Conservation (phyloP, 1,140 invertebrate genomes). For the Cyphomyrmex costatus region DNA sequence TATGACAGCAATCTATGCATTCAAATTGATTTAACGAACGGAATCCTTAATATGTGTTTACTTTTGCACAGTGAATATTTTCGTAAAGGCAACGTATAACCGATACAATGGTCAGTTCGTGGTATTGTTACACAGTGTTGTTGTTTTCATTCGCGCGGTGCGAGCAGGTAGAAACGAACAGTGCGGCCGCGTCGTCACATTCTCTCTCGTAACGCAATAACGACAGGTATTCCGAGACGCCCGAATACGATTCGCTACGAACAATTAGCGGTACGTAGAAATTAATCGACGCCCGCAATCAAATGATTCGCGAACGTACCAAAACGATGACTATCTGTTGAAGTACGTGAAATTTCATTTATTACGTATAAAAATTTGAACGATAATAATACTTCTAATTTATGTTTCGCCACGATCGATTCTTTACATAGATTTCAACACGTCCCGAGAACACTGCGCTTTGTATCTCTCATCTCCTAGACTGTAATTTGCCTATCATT, state of each 20-base stretch:
- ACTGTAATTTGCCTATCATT: conserved; percentile 4
- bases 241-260: too few species aligned
- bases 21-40: neutral
- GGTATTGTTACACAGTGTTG: too few species aligned
- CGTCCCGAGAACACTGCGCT: neutral
- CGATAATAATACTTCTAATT: neutral
- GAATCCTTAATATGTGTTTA: neutral
- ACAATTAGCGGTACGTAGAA: too few species aligned
- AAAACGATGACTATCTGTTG: too few species aligned
- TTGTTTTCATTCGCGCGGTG: too few species aligned
- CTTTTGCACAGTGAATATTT: neutral
- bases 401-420: neutral
- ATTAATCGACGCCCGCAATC: too few species aligned
- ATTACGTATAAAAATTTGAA: neutral
- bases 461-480: neutral
- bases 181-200: too few species aligned
- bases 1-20: neutral
- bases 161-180: too few species aligned
- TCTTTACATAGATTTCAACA: neutral
- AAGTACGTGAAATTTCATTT: neutral
- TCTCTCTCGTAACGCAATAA: too few species aligned
- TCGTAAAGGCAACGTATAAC: neutral
- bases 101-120: too few species aligned
- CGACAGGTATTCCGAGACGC: too few species aligned
- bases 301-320: too few species aligned